Conservation (phyloP, 2,888 invertebrate genomes). For the Tineola bisselliella region DNA sequence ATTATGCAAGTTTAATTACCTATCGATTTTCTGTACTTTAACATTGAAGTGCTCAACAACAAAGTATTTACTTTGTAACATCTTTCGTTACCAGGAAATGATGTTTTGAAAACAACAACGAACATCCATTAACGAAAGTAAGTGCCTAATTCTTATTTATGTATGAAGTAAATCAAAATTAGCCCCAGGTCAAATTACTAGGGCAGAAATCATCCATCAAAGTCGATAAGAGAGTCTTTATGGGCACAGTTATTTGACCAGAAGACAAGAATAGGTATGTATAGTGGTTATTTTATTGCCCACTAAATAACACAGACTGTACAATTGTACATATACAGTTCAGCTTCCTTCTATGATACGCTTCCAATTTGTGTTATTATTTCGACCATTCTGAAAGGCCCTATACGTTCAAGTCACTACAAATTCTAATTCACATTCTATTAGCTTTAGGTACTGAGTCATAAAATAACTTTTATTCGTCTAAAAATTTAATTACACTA, state of each 20-base stretch:
- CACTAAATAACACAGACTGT: constrained; percentile 12
- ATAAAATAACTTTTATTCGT: no score
- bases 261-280: constrained; percentile 8
- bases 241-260: constrained; percentile 25
- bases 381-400: no score
- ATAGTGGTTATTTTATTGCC: constrained; percentile 10
- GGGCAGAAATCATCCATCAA: constrained; percentile 24
- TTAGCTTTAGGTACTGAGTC: no score
- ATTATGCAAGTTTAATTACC: no score
- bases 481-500: no score
- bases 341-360: background rate
- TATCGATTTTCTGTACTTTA: no score
- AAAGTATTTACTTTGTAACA: background rate
- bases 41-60: no score
- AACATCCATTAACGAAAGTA: constrained; percentile 14
- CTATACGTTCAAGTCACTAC: no score
- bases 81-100: background rate
- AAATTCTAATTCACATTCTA: no score
- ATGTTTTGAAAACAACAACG: background rate
- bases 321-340: background rate
- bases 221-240: constrained; percentile 29
- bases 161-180: constrained; percentile 29
- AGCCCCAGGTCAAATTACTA: constrained; percentile 18
- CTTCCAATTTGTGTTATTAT: no score
- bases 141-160: constrained; percentile 32